Percentiles rank a stretch among this genome's conserved stretches.
phyloP scores from a whole-genome alignment of 1,140 invertebrate genomes.

The Mactra quadrangularis region DNA sequence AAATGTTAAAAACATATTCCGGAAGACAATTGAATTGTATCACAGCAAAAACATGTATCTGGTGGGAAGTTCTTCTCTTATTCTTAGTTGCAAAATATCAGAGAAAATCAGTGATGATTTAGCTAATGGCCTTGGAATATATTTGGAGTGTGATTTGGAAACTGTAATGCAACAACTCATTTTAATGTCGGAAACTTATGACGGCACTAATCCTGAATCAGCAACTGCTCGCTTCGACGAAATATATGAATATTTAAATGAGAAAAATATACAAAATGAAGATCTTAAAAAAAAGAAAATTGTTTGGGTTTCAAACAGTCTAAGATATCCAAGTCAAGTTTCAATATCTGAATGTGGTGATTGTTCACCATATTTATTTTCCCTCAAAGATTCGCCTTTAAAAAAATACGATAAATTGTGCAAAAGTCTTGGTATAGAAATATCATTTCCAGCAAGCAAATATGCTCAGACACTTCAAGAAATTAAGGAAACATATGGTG shows the following conservation, averaged over 20 bases:
- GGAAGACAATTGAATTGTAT: background rate
- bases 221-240: no score
- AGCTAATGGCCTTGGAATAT: no score
- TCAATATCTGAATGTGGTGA: constrained; percentile 37
- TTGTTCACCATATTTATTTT: constrained; percentile 66
- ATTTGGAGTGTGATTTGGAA: no score
- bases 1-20: background rate
- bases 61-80: constrained; percentile 1
- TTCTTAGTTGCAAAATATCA: background rate
- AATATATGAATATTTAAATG: no score
- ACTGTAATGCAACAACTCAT: no score
- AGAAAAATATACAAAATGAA: background rate
- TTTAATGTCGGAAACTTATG: no score
- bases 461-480: constrained; percentile 27
- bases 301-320: constrained; percentile 4
- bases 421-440: constrained; percentile 51
- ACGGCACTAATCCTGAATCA: no score
- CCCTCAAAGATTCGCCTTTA: constrained; percentile 26
- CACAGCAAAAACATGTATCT: background rate
- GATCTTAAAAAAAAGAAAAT: background rate
- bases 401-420: constrained; percentile 30
- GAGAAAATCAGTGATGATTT: no score
- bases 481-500: background rate
- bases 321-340: constrained; percentile 57
- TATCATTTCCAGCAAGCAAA: constrained; percentile 19